A percentile compares a stretch with the other conserved stretches of the same genome.
Evolutionary conservation across 2,888 invertebrate genomes (phyloP).

Genomic region (Pachydiplax longipennis): DNA sequence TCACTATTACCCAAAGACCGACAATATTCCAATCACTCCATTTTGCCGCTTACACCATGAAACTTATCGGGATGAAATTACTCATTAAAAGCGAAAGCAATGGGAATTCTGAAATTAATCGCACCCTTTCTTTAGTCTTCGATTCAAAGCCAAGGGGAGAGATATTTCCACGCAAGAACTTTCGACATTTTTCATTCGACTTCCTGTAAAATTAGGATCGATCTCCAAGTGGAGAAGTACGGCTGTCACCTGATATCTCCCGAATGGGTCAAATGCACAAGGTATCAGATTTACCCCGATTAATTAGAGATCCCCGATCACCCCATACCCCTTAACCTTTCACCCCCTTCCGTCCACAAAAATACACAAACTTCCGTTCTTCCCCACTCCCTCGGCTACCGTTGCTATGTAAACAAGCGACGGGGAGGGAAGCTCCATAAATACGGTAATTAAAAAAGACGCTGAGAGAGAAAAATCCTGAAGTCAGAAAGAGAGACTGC

Average conservation of each 20-base stretch:
- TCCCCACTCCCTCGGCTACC: not conserved
- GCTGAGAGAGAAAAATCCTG: not conserved
- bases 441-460: not conserved
- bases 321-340: not conserved
- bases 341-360: not conserved
- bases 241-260: not conserved
- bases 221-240: not conserved
- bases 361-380: not conserved
- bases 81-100: too few species aligned
- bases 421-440: not conserved
- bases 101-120: too few species aligned
- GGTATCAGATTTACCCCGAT: conserved; percentile 10
- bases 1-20: too few species aligned
- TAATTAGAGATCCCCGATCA: not conserved
- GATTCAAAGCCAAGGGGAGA: not conserved
- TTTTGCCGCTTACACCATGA: too few species aligned
- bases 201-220: not conserved
- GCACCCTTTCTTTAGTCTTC: not conserved
- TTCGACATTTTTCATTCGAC: not conserved
- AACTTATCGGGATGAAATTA: too few species aligned
- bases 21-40: too few species aligned
- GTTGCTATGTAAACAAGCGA: not conserved
- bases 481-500: not conserved
- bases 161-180: not conserved
- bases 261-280: not conserved